A percentile compares a stretch with the other conserved stretches of the same genome.
These are phyloP conservation scores for Drosophila austrosaltans DNA, from an alignment of 2,888 invertebrate species.

Conservation along the genomic window DNA sequence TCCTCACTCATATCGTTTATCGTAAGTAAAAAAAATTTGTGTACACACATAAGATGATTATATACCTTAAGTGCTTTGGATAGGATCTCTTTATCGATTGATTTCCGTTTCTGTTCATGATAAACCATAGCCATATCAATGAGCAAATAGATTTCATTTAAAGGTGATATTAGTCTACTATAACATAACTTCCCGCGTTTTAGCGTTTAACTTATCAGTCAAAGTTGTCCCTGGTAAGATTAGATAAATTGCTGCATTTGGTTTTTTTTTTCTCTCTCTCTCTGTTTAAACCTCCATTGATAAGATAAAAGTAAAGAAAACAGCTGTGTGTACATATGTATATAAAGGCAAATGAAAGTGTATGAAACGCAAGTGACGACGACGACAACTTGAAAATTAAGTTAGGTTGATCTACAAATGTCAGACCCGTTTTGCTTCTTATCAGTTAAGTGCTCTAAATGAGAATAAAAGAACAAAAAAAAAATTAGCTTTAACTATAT, in stretches of 20 bases:
- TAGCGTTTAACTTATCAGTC: constrained; percentile 57
- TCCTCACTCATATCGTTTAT: background rate
- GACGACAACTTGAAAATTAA: constrained; percentile 1
- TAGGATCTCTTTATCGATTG: constrained; percentile 49
- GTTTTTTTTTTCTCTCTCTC: background rate
- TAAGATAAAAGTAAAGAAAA: constrained; percentile 70
- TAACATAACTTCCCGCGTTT: constrained; percentile 34
- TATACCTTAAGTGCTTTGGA: constrained; percentile 33
- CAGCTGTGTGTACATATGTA: constrained; percentile 67
- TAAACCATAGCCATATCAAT: constrained; percentile 23
- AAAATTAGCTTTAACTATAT: constrained; percentile 16
- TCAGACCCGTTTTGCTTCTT: constrained; percentile 4
- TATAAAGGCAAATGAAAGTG: constrained; percentile 55
- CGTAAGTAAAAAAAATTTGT: constrained; percentile 11
- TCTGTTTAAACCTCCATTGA: constrained; percentile 28
- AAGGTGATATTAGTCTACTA: constrained; percentile 1
- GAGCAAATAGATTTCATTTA: constrained; percentile 19
- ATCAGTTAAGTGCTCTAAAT: constrained; percentile 8
- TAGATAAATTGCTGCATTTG: constrained; percentile 46
- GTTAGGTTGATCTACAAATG: constrained; percentile 7
- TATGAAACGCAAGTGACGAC: constrained; percentile 38
- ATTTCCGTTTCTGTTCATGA: constrained; percentile 57
- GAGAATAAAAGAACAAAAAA: background rate
- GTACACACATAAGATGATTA: constrained; percentile 22
- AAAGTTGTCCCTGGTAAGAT: constrained; percentile 62